Percentiles rank a stretch among this genome's conserved stretches.
These are phyloP conservation scores for Oxyura jamaicensis DNA, from an alignment of 2,113 vertebrate genomes.

Conservation along the genomic window DNA sequence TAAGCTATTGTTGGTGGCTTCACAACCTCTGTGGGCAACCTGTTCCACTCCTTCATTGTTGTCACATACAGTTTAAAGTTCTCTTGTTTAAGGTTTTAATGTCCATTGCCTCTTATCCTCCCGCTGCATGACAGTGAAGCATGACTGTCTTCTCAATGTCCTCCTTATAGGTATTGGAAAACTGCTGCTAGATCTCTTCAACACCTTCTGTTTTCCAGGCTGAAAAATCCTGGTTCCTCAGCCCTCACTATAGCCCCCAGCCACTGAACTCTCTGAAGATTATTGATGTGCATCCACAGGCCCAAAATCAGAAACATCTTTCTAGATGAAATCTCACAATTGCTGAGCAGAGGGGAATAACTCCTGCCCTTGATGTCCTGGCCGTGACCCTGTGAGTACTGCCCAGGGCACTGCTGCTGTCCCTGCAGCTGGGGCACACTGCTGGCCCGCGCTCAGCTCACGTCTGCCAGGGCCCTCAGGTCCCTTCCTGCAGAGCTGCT, in stretches of 20 bases:
- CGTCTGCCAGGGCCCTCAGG: no score
- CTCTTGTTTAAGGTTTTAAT: not conserved
- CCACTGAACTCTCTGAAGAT: not conserved
- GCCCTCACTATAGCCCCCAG: not conserved
- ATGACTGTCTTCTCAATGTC: not conserved
- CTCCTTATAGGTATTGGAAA: not conserved
- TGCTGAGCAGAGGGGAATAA: not conserved
- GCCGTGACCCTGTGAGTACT: not conserved
- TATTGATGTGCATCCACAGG: not conserved
- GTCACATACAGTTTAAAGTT: fast-evolving
- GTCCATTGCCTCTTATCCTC: not conserved
- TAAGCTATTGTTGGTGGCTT: not conserved
- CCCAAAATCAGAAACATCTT: not conserved
- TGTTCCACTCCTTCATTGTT: not conserved
- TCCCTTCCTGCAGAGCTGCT: not conserved
- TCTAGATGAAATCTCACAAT: not conserved
- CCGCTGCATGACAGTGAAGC: not conserved
- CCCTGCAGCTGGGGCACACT: not conserved
- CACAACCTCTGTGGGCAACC: not conserved
- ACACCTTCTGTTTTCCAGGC: not conserved
- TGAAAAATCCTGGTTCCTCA: not conserved
- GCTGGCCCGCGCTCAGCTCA: not conserved
- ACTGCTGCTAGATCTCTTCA: not conserved
- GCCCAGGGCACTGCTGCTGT: not conserved
- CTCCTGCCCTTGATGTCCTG: not conserved